These are phyloP conservation scores for Saturnia pavonia DNA, from an alignment of 2,888 invertebrate species.

Conservation along the genomic window DNA sequence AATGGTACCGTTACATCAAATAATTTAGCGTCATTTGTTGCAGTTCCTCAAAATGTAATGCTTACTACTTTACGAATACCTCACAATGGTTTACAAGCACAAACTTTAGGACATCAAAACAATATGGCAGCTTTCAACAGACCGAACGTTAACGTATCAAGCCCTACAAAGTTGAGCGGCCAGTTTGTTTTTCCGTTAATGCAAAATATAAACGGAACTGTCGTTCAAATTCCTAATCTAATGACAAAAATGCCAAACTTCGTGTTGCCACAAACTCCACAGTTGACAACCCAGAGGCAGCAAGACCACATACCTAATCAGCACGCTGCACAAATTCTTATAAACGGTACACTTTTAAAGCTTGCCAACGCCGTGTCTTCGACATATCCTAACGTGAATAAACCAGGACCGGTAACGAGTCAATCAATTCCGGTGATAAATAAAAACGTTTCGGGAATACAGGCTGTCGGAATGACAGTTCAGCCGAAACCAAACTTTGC, in stretches of 20 bases:
- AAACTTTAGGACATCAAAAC: conserved; percentile 64
- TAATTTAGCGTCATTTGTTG: conserved; percentile 71
- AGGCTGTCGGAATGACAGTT: conserved; percentile 72
- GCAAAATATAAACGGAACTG: conserved; percentile 81
- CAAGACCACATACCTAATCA: conserved; percentile 70
- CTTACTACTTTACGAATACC: conserved; percentile 82
- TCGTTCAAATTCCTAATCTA: conserved; percentile 84
- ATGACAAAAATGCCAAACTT: conserved; percentile 82
- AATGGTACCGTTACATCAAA: conserved; percentile 67
- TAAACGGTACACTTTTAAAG: conserved; percentile 78
- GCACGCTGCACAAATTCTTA: conserved; percentile 73
- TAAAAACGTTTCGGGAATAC: conserved; percentile 72
- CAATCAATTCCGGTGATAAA: conserved; percentile 68
- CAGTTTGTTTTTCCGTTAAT: conserved; percentile 83
- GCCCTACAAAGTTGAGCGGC: conserved; percentile 75
- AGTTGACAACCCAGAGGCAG: conserved; percentile 58
- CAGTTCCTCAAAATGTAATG: conserved; percentile 80
- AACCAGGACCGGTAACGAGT: conserved; percentile 62
- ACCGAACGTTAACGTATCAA: conserved; percentile 69
- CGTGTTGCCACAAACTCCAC: conserved; percentile 68
- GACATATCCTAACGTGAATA: conserved; percentile 62
- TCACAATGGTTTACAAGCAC: conserved; percentile 68
- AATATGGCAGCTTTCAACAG: conserved; percentile 66
- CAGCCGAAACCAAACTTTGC: conserved; percentile 79
- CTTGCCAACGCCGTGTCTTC: conserved; percentile 66